A percentile compares a stretch with the other conserved stretches of the same genome.
These are phyloP conservation scores for Montipora efflorescens DNA, from an alignment of 64 coral and sea anemone genomes.

Conservation along the genomic window DNA sequence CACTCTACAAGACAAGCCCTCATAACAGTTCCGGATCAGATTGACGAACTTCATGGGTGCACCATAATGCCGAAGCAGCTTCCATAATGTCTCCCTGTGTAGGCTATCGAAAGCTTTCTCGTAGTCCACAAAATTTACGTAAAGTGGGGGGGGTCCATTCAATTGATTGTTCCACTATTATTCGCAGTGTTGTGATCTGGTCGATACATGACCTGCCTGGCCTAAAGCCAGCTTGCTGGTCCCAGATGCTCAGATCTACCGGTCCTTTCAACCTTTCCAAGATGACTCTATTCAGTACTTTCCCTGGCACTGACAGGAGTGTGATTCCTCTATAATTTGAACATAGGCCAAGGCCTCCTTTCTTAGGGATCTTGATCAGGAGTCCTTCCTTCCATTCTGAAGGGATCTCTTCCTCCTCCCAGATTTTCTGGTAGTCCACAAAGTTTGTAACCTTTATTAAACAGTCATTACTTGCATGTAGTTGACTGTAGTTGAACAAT, in stretches of 20 bases:
- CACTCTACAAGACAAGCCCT: no score
- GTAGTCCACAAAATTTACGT: background rate
- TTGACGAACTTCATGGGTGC: no score
- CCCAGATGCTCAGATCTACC: background rate
- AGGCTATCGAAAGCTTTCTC: background rate
- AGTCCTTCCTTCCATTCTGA: background rate
- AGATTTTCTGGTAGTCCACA: no score
- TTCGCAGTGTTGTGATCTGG: background rate
- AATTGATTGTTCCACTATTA: slow-evolving; percentile 2
- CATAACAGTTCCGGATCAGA: no score
- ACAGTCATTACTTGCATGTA: no score
- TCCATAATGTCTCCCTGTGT: no score
- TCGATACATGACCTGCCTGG: background rate
- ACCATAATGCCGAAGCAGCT: no score
- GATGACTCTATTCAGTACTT: no score
- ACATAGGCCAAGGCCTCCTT: background rate
- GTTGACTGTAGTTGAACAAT: no score
- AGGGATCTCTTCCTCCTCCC: background rate
- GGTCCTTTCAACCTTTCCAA: no score
- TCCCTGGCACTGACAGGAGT: no score
- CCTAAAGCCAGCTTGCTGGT: background rate
- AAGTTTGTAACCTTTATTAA: no score
- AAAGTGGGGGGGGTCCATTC: background rate
- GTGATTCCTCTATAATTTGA: background rate
- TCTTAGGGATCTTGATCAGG: background rate